Evolutionary conservation across 1,140 invertebrate genomes (phyloP).

Genomic region (Ephestia elutella): DNA sequence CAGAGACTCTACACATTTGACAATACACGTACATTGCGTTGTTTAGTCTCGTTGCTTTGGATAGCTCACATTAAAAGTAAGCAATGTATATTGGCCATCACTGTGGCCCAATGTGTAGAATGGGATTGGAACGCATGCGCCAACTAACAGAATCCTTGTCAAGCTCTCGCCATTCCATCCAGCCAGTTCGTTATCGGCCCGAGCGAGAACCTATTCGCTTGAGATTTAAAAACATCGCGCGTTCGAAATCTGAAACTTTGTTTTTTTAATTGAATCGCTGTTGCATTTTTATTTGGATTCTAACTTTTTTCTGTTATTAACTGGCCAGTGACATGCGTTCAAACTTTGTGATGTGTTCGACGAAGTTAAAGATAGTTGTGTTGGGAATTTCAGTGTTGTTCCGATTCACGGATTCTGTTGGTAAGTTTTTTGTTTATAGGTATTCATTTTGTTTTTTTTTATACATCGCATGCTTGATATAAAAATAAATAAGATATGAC

Average conservation of each 20-base stretch:
- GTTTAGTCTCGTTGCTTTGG: too few species aligned
- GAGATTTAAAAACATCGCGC: constrained; percentile 8
- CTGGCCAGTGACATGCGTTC: constrained; percentile 12
- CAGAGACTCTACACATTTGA: too few species aligned
- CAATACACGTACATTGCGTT: too few species aligned
- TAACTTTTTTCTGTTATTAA: constrained; percentile 2
- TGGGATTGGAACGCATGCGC: constrained; percentile 7
- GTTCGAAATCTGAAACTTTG: constrained; percentile 20
- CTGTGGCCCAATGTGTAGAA: too few species aligned
- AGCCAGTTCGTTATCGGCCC: constrained; percentile 6
- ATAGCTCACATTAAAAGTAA: too few species aligned
- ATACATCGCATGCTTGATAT: too few species aligned
- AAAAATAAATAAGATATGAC: too few species aligned
- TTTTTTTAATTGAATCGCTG: neutral
- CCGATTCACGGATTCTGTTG: constrained; percentile 57
- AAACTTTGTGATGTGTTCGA: constrained; percentile 49
- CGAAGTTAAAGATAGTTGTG: constrained; percentile 34
- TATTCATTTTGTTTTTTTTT: too few species aligned
- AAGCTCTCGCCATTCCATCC: neutral
- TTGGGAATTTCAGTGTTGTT: constrained; percentile 66
- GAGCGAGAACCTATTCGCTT: neutral
- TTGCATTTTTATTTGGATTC: neutral
- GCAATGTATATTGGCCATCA: too few species aligned
- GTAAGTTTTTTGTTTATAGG: constrained; percentile 37
- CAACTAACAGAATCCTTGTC: constrained; percentile 1